These are phyloP conservation scores for Phymatocera aterrima DNA, from an alignment of 2,888 invertebrate genomes.

Conservation along the genomic window DNA sequence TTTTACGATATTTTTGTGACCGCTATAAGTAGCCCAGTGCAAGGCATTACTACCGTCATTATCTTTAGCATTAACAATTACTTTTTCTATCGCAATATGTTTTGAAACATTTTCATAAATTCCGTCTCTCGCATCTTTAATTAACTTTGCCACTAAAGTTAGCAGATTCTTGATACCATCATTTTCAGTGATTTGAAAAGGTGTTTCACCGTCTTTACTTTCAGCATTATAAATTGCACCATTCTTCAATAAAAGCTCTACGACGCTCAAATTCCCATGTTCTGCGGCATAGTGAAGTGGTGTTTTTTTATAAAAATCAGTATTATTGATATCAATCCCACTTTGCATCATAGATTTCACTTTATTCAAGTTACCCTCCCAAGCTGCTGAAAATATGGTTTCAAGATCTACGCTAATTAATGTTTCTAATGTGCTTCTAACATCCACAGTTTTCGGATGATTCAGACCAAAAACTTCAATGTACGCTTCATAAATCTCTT, in stretches of 20 bases:
- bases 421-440: not conserved
- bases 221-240: constrained; percentile 36
- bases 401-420: not conserved
- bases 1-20: constrained; percentile 43
- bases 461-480: not conserved
- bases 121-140: constrained; percentile 23
- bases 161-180: constrained; percentile 43
- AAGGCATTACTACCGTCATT: constrained; percentile 51
- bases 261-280: constrained; percentile 34
- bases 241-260: constrained; percentile 43
- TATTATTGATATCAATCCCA: constrained; percentile 45
- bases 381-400: not conserved
- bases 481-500: not conserved
- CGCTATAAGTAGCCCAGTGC: constrained; percentile 54
- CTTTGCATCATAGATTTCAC: not conserved
- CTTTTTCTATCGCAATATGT: constrained; percentile 22
- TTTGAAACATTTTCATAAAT: not conserved
- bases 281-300: constrained; percentile 50
- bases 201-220: constrained; percentile 26
- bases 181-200: constrained; percentile 42
- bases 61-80: constrained; percentile 48
- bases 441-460: not conserved
- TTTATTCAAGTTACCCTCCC: constrained; percentile 1
- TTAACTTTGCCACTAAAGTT: constrained; percentile 43
- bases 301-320: constrained; percentile 7